These are phyloP conservation scores for Lutjanus argentimaculatus DNA, from an alignment of 2,797 vertebrate genomes.

Conservation along the genomic window DNA sequence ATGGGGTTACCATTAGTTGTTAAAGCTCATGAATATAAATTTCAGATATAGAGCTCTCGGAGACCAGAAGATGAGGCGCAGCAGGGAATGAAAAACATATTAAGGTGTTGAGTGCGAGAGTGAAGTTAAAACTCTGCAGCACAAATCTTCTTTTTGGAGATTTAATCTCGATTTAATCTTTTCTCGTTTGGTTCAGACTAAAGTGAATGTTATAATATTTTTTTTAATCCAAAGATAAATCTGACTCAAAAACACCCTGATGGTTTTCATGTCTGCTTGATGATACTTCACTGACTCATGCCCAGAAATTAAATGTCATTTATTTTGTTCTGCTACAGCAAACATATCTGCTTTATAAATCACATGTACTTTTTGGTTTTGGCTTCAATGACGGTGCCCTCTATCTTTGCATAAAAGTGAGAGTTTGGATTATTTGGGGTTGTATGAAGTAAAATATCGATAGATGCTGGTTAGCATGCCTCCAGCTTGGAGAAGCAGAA, in stretches of 20 bases:
- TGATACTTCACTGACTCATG: constrained; percentile 7
- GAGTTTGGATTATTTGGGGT: too few relatives aligned
- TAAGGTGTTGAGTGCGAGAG: constrained; percentile 62
- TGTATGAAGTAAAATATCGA: too few relatives aligned
- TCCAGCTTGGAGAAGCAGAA: too few relatives aligned
- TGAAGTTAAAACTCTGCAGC: constrained; percentile 51
- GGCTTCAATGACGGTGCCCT: too few relatives aligned
- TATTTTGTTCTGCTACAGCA: background rate
- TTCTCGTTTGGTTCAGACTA: constrained; percentile 26
- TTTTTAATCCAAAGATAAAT: constrained; percentile 26
- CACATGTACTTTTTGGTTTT: background rate
- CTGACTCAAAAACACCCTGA: background rate
- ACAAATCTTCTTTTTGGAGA: constrained; percentile 45
- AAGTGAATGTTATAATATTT: constrained; percentile 22
- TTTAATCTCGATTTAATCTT: constrained; percentile 65
- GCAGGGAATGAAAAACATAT: constrained; percentile 77
- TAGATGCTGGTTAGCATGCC: too few relatives aligned
- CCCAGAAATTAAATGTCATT: background rate
- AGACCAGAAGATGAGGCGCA: constrained; percentile 70
- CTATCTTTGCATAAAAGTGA: background rate
- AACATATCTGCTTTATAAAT: background rate
- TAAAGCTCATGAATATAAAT: constrained; percentile 87
- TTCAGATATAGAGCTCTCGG: constrained; percentile 71
- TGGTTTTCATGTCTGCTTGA: constrained; percentile 24
- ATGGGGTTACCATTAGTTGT: constrained; percentile 84